Conservation (phyloP, 2,888 invertebrate genomes). For the Unio delphinus region DNA sequence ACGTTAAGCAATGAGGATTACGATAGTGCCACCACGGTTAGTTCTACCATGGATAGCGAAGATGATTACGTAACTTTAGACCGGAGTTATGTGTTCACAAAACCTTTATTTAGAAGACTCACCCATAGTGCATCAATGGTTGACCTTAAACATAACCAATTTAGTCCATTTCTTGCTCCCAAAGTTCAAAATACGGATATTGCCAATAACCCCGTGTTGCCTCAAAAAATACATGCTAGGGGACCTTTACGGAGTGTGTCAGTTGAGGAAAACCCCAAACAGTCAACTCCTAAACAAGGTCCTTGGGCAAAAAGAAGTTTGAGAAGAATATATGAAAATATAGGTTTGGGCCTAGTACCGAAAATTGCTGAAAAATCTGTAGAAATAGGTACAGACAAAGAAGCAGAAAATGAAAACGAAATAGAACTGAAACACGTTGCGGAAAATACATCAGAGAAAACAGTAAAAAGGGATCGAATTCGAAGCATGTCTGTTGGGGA, state of each 20-base stretch:
- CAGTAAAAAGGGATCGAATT: constrained; percentile 7
- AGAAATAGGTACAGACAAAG: no score
- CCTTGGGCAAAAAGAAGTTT: constrained; percentile 40
- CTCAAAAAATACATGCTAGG: constrained; percentile 21
- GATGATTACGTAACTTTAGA: constrained; percentile 51
- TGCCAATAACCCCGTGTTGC: constrained; percentile 18
- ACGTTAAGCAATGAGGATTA: constrained; percentile 28
- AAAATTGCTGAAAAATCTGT: background rate
- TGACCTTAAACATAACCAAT: constrained; percentile 37
- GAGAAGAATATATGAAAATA: constrained; percentile 45
- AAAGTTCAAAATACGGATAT: constrained; percentile 31
- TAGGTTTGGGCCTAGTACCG: constrained; percentile 31
- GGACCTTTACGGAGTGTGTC: constrained; percentile 32
- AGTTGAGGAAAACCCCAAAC: constrained; percentile 24
- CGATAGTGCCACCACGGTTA: constrained; percentile 36
- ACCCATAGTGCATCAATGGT: constrained; percentile 46
- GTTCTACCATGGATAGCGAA: constrained; percentile 41
- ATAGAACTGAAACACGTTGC: no score
- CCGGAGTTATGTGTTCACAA: constrained; percentile 38
- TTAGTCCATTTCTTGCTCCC: constrained; percentile 25
- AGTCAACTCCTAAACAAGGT: constrained; percentile 3
- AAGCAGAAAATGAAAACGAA: no score
- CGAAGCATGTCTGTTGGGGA: constrained; percentile 59
- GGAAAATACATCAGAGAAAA: no score
- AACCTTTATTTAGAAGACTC: constrained; percentile 15